These are phyloP conservation scores for Amphiprion clarkii DNA, from an alignment of 2,797 vertebrate species.

Conservation along the genomic window DNA sequence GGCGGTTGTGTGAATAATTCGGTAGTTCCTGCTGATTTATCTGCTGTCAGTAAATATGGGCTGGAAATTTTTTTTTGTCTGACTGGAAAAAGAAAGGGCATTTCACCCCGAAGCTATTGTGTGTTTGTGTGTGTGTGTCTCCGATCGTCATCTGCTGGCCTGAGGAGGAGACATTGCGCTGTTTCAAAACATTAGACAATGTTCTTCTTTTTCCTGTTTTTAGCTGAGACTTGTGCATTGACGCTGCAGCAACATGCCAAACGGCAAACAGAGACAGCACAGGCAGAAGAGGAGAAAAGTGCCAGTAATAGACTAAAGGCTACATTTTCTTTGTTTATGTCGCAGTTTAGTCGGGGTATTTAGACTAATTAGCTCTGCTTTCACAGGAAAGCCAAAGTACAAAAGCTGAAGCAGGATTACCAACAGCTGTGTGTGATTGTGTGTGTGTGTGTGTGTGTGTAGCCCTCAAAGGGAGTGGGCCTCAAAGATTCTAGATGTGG, in stretches of 20 bases:
- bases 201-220: conserved; percentile 47
- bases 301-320: conserved; percentile 26
- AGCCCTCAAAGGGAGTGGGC: conserved; percentile 49
- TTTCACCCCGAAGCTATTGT: conserved; percentile 51
- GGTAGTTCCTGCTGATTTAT: conserved; percentile 50
- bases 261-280: conserved; percentile 41
- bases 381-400: conserved; percentile 54
- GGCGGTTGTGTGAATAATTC: conserved; percentile 62
- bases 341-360: conserved; percentile 50
- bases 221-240: conserved; percentile 24
- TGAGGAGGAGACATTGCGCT: conserved; percentile 37
- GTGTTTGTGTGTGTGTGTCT: conserved; percentile 37
- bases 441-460: conserved; percentile 13
- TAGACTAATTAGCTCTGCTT: conserved; percentile 62
- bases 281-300: conserved; percentile 11
- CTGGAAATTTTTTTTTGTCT: conserved; percentile 63
- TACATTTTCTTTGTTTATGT: conserved; percentile 48
- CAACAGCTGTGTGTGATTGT: conserved; percentile 48
- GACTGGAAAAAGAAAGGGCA: conserved; percentile 51
- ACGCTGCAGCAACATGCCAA: conserved; percentile 27
- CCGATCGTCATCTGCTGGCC: conserved; percentile 58
- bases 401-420: conserved; percentile 62
- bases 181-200: conserved; percentile 61
- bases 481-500: conserved; percentile 68
- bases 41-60: conserved; percentile 64